Percentiles rank a stretch among this genome's conserved stretches.
Conservation (phyloP, 1,140 invertebrate species). For the Platyscapa corneri region DNA sequence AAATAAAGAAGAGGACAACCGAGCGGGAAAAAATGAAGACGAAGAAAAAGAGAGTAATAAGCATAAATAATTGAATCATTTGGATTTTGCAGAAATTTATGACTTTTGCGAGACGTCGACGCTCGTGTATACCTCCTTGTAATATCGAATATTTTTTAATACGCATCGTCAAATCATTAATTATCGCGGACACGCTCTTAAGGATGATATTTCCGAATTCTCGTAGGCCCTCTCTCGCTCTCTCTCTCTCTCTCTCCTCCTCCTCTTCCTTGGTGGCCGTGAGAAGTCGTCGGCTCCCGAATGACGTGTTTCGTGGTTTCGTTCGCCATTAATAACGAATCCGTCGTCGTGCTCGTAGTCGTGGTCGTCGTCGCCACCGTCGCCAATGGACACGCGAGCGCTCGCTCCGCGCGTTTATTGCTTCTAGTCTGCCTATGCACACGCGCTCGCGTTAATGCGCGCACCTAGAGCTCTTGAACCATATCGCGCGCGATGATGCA, state of each 20-base stretch:
- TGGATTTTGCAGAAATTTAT: conserved; percentile 42
- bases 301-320: conserved; percentile 69
- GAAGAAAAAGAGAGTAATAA: conserved; percentile 34
- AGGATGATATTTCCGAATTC: conserved; percentile 58
- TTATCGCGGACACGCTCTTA: conserved; percentile 66
- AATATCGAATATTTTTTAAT: conserved; percentile 55
- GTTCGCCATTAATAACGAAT: conserved; percentile 67
- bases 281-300: conserved; percentile 58
- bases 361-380: no score
- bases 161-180: conserved; percentile 71
- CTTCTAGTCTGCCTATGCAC: no score
- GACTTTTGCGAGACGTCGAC: conserved; percentile 28
- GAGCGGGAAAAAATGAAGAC: neutral
- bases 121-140: conserved; percentile 22
- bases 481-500: conserved; percentile 29
- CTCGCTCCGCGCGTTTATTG: neutral
- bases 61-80: conserved; percentile 45
- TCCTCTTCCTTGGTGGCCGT: conserved; percentile 70
- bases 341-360: neutral
- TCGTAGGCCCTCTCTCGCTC: no score
- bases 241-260: no score
- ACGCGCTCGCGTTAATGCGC: no score
- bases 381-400: neutral
- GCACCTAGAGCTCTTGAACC: neutral
- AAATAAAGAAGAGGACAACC: neutral